Conservation (phyloP, 2,888 invertebrate genomes). For the Aelia acuminata region DNA sequence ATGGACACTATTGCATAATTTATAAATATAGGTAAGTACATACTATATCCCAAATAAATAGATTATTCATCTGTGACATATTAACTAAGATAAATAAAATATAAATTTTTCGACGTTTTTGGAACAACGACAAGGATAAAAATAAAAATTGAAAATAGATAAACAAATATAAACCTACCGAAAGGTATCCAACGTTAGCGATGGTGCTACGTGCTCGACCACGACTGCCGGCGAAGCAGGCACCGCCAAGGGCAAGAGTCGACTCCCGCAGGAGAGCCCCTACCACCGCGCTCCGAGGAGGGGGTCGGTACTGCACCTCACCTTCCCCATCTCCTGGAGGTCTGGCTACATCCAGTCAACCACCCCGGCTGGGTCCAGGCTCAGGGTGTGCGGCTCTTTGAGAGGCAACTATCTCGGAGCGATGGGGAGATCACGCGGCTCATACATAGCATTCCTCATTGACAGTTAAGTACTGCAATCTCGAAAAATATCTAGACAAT, state of each 20-base stretch:
- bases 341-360: conserved; percentile 3
- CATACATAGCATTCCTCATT: too few relatives aligned
- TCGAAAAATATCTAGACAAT: too few relatives aligned
- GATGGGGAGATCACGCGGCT: too few relatives aligned
- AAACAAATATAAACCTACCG: background rate
- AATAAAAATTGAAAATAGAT: background rate
- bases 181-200: conserved; percentile 43
- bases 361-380: background rate
- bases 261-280: background rate
- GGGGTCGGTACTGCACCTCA: conserved; percentile 21
- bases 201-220: background rate
- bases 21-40: too few relatives aligned
- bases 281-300: background rate
- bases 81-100: background rate
- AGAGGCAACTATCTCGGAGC: too few relatives aligned
- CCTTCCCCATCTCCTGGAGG: background rate
- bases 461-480: too few relatives aligned
- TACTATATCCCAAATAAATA: too few relatives aligned
- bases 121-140: background rate
- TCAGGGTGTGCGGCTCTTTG: background rate
- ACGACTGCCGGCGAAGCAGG: background rate
- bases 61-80: too few relatives aligned
- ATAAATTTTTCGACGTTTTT: background rate
- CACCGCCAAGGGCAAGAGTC: conserved; percentile 41
- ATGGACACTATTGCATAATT: too few relatives aligned